Evolutionary conservation across 2,888 invertebrate species (phyloP), one percentile per base, ranked within the genome.

Genomic region (Acleris emargana): DNA sequence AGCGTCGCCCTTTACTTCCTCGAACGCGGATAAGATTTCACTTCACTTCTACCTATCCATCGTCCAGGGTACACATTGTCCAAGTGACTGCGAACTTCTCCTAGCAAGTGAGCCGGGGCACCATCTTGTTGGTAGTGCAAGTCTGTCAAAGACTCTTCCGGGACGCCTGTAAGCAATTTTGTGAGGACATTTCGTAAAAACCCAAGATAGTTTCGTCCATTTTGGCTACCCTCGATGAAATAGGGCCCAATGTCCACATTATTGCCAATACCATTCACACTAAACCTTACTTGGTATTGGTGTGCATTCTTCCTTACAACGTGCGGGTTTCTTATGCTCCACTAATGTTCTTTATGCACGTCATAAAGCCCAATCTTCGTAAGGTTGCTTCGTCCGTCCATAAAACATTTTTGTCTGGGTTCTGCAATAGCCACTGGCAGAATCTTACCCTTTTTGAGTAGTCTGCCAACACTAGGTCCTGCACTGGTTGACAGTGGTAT

Each of bases 301-400:
- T 53, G 18, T 16, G 54, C 54, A 43, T 54, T 54, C 42, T 42
- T 42, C 5, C 55, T 42, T 7, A 20, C 20, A 13, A 55, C 20
- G 43, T 55, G 55, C 13, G 22, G 55, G 43, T 55, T 55, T 43
- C 22, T 22, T 22, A 42, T 43, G 22, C 22, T 55, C 55, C 20
- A 20, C 20, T 3, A 20, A 20, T 20, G 20, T 54, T 54, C 42
- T 6, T 54, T 54, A 22, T 43, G 43, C 18, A 54, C 18, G 42
- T 54, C 22, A 16, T 22, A 47, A 20, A 55, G 16, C 7, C 43
- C 43, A 20, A 55, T 43, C 2, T 9, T 32, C 32, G 9, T 9
- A 32, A 32, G 32, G 9, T 32, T 32, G 32, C 7, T 7, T 32
- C 32, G 6, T 32, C 32, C 32, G 32, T 9, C 32, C 32, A 32